phyloP scores from a whole-genome alignment of 2,888 invertebrate genomes.

The Phaonia tiefii region DNA sequence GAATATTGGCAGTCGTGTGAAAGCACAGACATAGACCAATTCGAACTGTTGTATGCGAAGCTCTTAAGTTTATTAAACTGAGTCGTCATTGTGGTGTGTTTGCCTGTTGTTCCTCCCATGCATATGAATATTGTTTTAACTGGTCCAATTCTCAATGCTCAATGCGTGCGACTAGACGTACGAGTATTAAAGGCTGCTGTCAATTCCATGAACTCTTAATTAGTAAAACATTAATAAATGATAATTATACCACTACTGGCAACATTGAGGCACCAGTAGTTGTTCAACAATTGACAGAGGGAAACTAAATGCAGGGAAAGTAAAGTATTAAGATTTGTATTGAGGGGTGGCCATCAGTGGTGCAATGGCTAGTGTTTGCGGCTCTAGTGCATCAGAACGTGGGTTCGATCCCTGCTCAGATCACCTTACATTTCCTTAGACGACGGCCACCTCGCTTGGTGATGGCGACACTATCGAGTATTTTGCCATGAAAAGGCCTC shows the following conservation, averaged over 20 bases:
- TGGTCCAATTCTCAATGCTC: conserved; percentile 6
- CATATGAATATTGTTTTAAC: background rate
- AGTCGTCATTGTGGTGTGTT: background rate
- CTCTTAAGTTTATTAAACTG: conserved; percentile 23
- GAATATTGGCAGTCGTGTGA: conserved; percentile 22
- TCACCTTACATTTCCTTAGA: too few relatives aligned
- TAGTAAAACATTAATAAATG: conserved; percentile 20
- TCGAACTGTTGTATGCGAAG: conserved; percentile 16
- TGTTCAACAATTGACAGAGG: too few relatives aligned
- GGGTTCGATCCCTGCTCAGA: too few relatives aligned
- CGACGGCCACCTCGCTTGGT: too few relatives aligned
- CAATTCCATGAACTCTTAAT: background rate
- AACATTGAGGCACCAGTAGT: background rate
- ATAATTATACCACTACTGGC: background rate
- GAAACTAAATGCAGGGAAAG: too few relatives aligned
- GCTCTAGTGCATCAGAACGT: too few relatives aligned
- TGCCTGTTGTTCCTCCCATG: background rate
- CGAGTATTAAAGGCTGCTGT: background rate
- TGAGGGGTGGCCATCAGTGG: too few relatives aligned
- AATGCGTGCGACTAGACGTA: background rate
- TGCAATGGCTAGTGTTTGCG: too few relatives aligned
- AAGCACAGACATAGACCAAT: conserved; percentile 6
- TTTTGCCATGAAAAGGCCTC: too few relatives aligned
- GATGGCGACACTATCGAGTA: too few relatives aligned
- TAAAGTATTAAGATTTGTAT: too few relatives aligned